These are phyloP conservation scores for Danaus melanippus DNA, from an alignment of 1,140 invertebrate species.

Conservation along the genomic window DNA sequence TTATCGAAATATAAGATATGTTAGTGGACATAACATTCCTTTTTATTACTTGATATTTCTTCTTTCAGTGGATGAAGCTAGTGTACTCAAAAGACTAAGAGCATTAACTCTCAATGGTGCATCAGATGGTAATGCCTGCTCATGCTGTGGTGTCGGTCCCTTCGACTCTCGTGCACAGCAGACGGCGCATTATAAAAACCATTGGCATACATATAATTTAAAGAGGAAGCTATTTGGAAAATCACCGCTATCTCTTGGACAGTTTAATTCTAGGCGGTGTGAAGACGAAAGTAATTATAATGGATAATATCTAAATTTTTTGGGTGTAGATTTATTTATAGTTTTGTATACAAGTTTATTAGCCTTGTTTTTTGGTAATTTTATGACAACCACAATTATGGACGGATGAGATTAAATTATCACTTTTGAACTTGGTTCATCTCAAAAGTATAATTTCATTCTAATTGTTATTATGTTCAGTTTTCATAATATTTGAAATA, in stretches of 20 bases:
- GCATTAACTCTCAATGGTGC: constrained; percentile 49
- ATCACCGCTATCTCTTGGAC: constrained; percentile 40
- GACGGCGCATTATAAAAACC: constrained; percentile 65
- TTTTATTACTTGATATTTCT: background rate
- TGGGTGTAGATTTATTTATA: too few species aligned
- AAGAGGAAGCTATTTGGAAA: constrained; percentile 67
- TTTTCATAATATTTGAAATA: too few species aligned
- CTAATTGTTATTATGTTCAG: too few species aligned
- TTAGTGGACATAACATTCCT: too few species aligned
- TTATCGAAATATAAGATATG: too few species aligned
- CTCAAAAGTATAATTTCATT: too few species aligned
- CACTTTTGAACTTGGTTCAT: too few species aligned
- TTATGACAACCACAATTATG: too few species aligned
- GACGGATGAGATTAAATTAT: too few species aligned
- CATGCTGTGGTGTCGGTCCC: constrained; percentile 64
- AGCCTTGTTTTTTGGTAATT: too few species aligned
- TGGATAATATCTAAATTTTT: too few species aligned
- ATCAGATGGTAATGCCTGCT: constrained; percentile 55
- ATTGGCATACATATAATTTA: constrained; percentile 68
- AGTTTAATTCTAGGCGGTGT: constrained; percentile 62
- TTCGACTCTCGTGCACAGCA: constrained; percentile 58
- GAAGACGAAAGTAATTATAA: constrained; percentile 9
- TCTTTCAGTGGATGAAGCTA: constrained; percentile 58
- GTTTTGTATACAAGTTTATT: too few species aligned
- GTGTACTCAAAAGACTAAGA: constrained; percentile 57